These are phyloP conservation scores for Caenorhabditis panamensis DNA, from an alignment of 2,888 invertebrate species.

Conservation along the genomic window DNA sequence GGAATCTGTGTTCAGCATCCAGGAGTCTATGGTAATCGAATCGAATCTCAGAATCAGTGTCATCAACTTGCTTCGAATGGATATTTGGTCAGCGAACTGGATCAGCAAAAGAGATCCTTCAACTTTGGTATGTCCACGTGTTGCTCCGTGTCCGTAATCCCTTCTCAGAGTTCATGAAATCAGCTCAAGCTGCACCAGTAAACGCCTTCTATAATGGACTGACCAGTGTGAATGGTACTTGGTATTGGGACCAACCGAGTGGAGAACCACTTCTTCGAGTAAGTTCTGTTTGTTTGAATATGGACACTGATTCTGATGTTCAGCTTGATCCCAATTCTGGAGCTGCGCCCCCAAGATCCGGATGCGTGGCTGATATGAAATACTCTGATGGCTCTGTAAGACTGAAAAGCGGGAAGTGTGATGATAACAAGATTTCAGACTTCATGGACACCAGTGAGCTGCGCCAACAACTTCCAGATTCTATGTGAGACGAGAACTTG, in stretches of 20 bases:
- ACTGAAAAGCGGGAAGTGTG: background rate
- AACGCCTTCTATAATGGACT: slow-evolving; percentile 48
- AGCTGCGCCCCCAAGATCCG: slow-evolving; percentile 22
- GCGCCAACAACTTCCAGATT: slow-evolving; percentile 22
- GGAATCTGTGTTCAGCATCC: slow-evolving; percentile 24
- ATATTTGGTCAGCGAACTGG: slow-evolving; percentile 39
- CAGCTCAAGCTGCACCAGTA: background rate
- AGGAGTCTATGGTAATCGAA: background rate
- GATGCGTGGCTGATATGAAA: slow-evolving; percentile 47
- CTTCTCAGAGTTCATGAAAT: slow-evolving; percentile 9
- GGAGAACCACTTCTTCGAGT: slow-evolving; percentile 8
- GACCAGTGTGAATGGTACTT: slow-evolving; percentile 14
- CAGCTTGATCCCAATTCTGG: slow-evolving; percentile 44
- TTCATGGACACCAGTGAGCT: slow-evolving; percentile 38
- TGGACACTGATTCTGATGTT: background rate
- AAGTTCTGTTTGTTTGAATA: background rate
- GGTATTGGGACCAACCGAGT: slow-evolving; percentile 46
- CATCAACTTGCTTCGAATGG: background rate
- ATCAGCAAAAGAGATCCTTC: slow-evolving; percentile 37
- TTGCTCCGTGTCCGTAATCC: no score
- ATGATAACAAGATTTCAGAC: slow-evolving; percentile 23
- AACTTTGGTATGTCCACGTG: slow-evolving; percentile 37
- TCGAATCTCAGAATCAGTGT: background rate
- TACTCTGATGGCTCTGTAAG: slow-evolving; percentile 46
- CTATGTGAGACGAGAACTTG: slow-evolving; percentile 40